Percentiles rank a stretch among this genome's conserved stretches.
Evolutionary conservation across 2,797 vertebrate genomes (phyloP).

Genomic region (Simalia tracyae): DNA sequence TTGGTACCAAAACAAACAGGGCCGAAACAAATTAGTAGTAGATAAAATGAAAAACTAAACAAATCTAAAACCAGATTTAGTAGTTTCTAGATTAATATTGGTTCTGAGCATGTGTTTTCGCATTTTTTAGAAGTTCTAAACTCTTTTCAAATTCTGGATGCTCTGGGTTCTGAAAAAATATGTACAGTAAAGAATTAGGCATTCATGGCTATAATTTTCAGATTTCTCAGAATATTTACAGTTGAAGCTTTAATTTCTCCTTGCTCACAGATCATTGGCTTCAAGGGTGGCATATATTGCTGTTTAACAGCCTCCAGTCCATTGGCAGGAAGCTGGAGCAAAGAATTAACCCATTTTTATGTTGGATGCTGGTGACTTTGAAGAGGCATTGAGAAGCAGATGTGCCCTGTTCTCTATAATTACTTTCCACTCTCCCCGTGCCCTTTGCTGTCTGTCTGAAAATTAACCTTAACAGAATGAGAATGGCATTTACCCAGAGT

Average conservation of each 20-base stretch:
- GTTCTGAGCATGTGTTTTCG: neutral
- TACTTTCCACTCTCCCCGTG: slow-evolving; percentile 59
- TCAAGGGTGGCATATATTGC: slow-evolving; percentile 43
- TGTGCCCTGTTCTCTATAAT: slow-evolving; percentile 57
- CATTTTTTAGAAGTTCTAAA: neutral
- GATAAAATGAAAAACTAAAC: neutral
- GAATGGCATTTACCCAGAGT: slow-evolving; percentile 41
- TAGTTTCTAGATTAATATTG: neutral
- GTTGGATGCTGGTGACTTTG: slow-evolving; percentile 40
- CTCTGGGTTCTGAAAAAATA: neutral
- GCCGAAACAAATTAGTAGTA: neutral
- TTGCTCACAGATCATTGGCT: slow-evolving; percentile 33
- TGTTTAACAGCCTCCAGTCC: slow-evolving; percentile 40
- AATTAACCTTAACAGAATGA: slow-evolving; percentile 64
- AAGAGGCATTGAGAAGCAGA: slow-evolving; percentile 54
- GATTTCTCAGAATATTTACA: slow-evolving; percentile 34
- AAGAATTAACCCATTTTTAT: slow-evolving; percentile 45
- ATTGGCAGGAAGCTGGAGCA: slow-evolving; percentile 27
- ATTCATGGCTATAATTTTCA: neutral
- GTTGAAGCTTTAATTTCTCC: slow-evolving; percentile 44
- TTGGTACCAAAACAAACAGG: neutral
- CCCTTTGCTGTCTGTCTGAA: slow-evolving; percentile 64
- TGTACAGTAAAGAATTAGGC: neutral
- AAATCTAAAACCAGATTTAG: neutral
- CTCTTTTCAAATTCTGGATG: neutral